These are phyloP conservation scores for Aleiodes testaceus DNA, from an alignment of 2,888 invertebrate species.

Conservation along the genomic window DNA sequence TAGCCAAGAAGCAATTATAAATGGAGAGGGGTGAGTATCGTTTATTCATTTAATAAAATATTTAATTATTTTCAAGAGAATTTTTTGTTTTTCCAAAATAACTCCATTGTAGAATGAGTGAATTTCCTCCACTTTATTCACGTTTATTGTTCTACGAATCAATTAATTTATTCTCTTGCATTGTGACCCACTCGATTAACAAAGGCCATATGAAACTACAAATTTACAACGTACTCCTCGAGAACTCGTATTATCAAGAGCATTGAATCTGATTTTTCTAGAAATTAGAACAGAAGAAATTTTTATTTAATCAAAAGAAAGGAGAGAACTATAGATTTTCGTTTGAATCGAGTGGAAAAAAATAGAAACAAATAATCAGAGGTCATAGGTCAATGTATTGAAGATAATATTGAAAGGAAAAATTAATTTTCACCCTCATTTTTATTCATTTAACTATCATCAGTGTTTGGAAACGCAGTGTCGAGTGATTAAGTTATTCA, in stretches of 20 bases:
- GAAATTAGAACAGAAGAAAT: too few species aligned
- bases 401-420: neutral
- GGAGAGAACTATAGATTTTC: too few species aligned
- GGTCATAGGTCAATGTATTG: conserved; percentile 19
- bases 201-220: neutral
- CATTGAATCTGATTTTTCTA: too few species aligned
- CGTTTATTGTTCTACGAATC: too few species aligned
- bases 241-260: neutral
- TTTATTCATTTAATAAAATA: neutral
- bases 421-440: neutral
- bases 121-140: too few species aligned
- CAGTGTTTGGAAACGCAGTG: neutral
- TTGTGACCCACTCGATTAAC: conserved; percentile 26
- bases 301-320: too few species aligned
- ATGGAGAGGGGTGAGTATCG: conserved; percentile 13
- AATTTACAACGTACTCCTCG: neutral
- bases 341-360: neutral
- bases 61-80: neutral
- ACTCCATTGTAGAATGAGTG: too few species aligned
- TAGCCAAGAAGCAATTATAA: conserved; percentile 7
- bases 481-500: conserved; percentile 9
- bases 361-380: neutral
- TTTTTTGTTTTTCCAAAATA: too few species aligned
- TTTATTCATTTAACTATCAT: neutral
- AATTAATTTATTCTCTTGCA: neutral